phyloP scores from a whole-genome alignment of 2,113 vertebrate species.

The Silurus glanis region DNA sequence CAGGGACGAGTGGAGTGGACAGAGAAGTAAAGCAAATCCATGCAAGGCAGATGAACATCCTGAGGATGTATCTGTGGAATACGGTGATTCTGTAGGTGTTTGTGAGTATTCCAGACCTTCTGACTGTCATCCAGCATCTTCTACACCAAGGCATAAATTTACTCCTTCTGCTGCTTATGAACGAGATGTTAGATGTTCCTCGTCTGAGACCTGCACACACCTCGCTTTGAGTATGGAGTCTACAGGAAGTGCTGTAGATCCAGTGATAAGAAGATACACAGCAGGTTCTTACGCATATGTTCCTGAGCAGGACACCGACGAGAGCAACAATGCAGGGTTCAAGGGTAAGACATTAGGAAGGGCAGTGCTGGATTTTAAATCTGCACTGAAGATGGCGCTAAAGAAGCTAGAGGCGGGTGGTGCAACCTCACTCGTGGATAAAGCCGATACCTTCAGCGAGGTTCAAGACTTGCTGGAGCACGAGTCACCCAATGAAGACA shows the following conservation, averaged over 20 bases:
- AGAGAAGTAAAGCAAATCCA: slow-evolving; percentile 50
- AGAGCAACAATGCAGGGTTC: slow-evolving; percentile 77
- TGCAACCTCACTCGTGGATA: slow-evolving; percentile 57
- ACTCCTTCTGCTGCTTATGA: not conserved
- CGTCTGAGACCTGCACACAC: slow-evolving; percentile 1
- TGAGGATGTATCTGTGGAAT: slow-evolving; percentile 40
- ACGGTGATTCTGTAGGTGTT: slow-evolving; percentile 47
- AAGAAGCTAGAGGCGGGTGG: slow-evolving; percentile 78
- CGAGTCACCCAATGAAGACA: slow-evolving; percentile 2
- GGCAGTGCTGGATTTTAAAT: slow-evolving; percentile 84
- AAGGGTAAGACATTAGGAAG: slow-evolving; percentile 83
- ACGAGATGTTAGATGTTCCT: slow-evolving; percentile 13
- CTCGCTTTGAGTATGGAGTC: slow-evolving; percentile 34
- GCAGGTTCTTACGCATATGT: not conserved
- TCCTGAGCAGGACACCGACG: slow-evolving; percentile 50
- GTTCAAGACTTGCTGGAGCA: slow-evolving; percentile 25
- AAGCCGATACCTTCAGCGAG: slow-evolving; percentile 51
- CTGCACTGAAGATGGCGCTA: slow-evolving; percentile 83
- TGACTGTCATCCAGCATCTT: slow-evolving; percentile 58
- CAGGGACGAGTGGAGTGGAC: slow-evolving; percentile 58
- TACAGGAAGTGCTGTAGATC: slow-evolving; percentile 18
- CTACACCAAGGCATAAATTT: slow-evolving; percentile 47
- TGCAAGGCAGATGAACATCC: slow-evolving; percentile 15
- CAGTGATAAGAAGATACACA: not conserved
- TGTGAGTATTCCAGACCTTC: slow-evolving; percentile 60